A percentile compares a stretch with the other conserved stretches of the same genome.
phyloP scores from a whole-genome alignment of 2,113 vertebrate species.

The Sylvilagus bachmani region DNA sequence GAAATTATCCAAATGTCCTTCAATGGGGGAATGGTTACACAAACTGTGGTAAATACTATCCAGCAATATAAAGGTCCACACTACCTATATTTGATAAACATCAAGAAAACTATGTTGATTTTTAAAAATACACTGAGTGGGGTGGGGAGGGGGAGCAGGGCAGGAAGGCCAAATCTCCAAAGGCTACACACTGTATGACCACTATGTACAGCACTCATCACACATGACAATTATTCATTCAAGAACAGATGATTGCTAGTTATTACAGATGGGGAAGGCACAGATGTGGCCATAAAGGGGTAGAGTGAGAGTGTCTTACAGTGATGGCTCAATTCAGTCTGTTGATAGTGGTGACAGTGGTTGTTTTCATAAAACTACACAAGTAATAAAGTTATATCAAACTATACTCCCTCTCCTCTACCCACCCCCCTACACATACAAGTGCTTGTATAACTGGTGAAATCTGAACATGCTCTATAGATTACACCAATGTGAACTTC shows the following conservation, averaged over 20 bases:
- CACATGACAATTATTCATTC: background rate
- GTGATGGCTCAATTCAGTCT: background rate
- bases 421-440: background rate
- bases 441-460: background rate
- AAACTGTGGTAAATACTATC: background rate
- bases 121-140: too few species aligned
- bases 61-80: background rate
- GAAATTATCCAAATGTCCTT: slow-evolving; percentile 35
- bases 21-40: background rate
- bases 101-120: background rate
- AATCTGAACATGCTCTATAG: background rate
- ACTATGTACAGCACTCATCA: background rate
- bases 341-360: background rate
- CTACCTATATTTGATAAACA: background rate
- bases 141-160: too few species aligned
- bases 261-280: background rate
- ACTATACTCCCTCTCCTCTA: background rate
- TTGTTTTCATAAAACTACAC: background rate
- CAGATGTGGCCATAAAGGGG: background rate
- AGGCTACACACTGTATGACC: background rate
- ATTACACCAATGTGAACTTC: background rate
- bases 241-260: background rate
- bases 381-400: background rate
- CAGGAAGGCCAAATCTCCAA: background rate
- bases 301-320: background rate